Evolutionary conservation across 2,113 vertebrate genomes (phyloP).

Genomic region (Alethe diademata): DNA sequence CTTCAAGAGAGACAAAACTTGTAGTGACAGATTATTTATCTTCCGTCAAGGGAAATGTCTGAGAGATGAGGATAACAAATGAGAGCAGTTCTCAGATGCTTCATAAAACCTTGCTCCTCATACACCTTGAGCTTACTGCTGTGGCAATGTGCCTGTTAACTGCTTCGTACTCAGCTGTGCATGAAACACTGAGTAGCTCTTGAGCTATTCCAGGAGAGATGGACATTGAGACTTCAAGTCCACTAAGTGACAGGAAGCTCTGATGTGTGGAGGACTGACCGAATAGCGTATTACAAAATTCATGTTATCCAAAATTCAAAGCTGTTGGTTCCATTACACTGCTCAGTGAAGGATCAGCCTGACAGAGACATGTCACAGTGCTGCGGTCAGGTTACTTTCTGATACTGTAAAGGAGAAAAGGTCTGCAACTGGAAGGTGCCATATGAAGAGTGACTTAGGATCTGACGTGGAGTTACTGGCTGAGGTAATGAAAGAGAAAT

Average conservation of each 20-base stretch:
- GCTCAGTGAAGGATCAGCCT: neutral
- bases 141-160: accelerated
- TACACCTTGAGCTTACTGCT: neutral
- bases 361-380: neutral
- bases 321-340: neutral
- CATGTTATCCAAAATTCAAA: neutral
- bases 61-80: neutral
- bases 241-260: neutral
- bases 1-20: neutral
- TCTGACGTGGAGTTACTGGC: neutral
- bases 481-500: neutral
- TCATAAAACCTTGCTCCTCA: neutral
- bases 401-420: neutral
- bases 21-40: neutral
- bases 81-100: neutral
- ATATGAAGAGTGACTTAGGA: neutral
- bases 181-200: neutral
- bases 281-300: neutral
- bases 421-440: neutral
- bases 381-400: neutral
- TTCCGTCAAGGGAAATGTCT: neutral
- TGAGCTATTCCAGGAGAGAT: neutral
- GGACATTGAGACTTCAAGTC: neutral
- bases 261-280: neutral
- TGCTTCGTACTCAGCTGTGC: neutral